Evolutionary conservation across 1,140 invertebrate genomes (phyloP).

Genomic region (Drosophila ironensis): DNA sequence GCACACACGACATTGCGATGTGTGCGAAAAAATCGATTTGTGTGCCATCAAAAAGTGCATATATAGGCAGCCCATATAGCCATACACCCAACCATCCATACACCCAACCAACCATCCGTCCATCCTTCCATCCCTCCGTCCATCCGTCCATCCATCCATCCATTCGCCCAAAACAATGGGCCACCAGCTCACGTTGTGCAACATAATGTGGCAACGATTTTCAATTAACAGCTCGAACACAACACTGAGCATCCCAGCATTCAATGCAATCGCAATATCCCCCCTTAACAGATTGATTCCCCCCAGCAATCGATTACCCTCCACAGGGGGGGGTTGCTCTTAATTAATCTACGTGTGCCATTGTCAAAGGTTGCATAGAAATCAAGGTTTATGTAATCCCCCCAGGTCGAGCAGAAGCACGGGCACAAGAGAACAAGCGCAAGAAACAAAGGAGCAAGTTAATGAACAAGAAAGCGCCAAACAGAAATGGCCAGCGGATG

Average conservation of each 20-base stretch:
- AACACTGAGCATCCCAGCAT: conserved; percentile 47
- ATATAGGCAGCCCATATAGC: neutral
- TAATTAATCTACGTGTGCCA: conserved; percentile 48
- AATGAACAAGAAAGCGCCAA: neutral
- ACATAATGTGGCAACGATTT: conserved; percentile 69
- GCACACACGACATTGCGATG: conserved; percentile 35
- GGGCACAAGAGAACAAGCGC: neutral
- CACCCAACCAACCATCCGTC: neutral
- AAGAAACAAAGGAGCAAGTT: neutral
- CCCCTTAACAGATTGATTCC: conserved; percentile 47
- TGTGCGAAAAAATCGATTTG: conserved; percentile 72
- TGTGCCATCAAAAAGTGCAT: conserved; percentile 66
- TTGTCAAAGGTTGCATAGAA: conserved; percentile 31
- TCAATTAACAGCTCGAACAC: conserved; percentile 47
- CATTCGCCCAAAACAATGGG: neutral
- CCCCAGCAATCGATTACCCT: conserved; percentile 5
- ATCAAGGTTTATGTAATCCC: conserved; percentile 51
- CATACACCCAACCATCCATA: neutral
- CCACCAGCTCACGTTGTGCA: conserved; percentile 48
- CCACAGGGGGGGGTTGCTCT: conserved; percentile 1
- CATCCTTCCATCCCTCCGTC: neutral
- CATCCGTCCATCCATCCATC: neutral
- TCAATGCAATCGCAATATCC: conserved; percentile 40
- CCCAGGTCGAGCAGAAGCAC: conserved; percentile 8
- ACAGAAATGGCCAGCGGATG: neutral